phyloP scores from a whole-genome alignment of 1,140 invertebrate genomes.

The Muscidifurax raptorellus region DNA sequence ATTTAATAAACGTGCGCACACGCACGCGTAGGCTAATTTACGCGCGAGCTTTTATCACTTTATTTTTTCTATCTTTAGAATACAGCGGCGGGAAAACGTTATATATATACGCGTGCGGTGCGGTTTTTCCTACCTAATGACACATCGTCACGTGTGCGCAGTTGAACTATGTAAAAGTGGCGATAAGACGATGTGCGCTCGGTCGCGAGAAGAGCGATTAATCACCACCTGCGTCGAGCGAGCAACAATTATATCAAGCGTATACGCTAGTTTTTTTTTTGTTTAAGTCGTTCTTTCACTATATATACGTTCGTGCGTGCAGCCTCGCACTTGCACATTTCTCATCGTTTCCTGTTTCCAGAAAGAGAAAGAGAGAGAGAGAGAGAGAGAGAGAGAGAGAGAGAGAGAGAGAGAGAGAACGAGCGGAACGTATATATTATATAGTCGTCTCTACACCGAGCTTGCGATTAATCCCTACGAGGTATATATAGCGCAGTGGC shows the following conservation, averaged over 20 bases:
- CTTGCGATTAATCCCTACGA: conserved; percentile 8
- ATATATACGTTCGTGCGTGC: too few relatives aligned
- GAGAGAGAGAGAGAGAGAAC: background rate
- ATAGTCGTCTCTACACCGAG: too few relatives aligned
- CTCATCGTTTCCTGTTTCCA: background rate
- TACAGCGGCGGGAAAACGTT: too few relatives aligned
- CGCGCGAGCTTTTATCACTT: background rate
- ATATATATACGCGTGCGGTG: background rate
- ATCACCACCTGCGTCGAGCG: too few relatives aligned
- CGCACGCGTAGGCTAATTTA: too few relatives aligned
- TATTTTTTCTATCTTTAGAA: background rate
- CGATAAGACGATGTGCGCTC: too few relatives aligned
- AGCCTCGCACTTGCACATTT: background rate
- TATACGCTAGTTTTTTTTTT: background rate
- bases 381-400: background rate
- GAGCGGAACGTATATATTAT: too few relatives aligned
- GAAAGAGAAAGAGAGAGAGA: background rate
- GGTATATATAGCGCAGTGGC: background rate
- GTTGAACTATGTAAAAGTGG: too few relatives aligned
- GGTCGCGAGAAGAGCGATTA: too few relatives aligned
- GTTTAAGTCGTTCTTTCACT: background rate
- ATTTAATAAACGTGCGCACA: background rate
- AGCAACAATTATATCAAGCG: too few relatives aligned
- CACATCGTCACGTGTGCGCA: too few relatives aligned
- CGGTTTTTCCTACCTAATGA: too few relatives aligned